Percentiles rank a stretch among this genome's conserved stretches.
Conservation (phyloP, 2,113 vertebrate species). For the Tricholaema leucomelas region DNA sequence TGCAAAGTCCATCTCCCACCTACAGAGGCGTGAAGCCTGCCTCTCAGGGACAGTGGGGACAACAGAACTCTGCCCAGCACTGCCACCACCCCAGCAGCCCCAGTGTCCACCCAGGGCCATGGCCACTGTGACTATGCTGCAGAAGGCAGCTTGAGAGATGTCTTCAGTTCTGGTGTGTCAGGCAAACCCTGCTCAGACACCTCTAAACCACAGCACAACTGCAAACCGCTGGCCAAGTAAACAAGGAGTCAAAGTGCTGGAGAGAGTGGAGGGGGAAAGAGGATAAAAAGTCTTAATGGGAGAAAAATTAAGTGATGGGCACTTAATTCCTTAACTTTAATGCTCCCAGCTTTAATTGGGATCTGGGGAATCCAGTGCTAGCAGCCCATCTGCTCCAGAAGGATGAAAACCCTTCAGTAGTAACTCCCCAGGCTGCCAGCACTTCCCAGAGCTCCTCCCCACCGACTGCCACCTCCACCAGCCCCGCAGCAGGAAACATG, state of each 20-base stretch:
- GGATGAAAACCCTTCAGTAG: constrained; percentile 39
- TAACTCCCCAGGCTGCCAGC: constrained; percentile 21
- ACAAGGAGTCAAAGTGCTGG: not conserved
- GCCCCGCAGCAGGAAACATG: not conserved
- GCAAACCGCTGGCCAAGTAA: not conserved
- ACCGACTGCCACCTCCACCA: not conserved
- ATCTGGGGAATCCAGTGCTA: constrained; percentile 7
- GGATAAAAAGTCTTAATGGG: not conserved
- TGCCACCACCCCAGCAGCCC: rapidly evolving
- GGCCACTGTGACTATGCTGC: rapidly evolving
- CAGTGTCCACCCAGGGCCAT: rapidly evolving
- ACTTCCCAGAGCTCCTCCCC: not conserved
- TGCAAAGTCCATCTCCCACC: no score
- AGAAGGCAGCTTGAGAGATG: rapidly evolving
- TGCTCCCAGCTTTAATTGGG: constrained; percentile 29
- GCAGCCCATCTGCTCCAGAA: constrained; percentile 5
- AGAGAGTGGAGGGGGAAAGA: not conserved
- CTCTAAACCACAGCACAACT: no score
- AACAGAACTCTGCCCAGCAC: not conserved
- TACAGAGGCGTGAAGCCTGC: rapidly evolving
- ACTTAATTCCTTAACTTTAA: constrained; percentile 16
- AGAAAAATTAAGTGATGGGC: constrained; percentile 46
- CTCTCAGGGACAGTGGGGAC: not conserved
- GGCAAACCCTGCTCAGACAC: not conserved
- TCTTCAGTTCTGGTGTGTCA: not conserved